Conservation (phyloP, 1,140 invertebrate species). For the Lepidurus apus region DNA sequence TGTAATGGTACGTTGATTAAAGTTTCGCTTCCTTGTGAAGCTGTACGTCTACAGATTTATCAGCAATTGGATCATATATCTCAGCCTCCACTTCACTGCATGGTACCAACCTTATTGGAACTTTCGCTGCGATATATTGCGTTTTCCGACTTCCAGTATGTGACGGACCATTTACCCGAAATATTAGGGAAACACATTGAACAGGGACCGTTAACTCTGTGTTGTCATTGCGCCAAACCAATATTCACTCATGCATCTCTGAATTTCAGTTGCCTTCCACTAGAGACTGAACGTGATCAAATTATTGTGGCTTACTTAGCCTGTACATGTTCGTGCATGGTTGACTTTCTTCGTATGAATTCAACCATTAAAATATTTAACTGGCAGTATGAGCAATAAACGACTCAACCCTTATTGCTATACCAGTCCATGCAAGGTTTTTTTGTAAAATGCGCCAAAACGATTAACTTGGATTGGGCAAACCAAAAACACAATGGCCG, state of each 20-base stretch:
- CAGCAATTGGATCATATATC: slow-evolving; percentile 13
- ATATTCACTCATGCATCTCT: slow-evolving; percentile 12
- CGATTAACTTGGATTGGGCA: too few relatives aligned
- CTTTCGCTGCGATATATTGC: slow-evolving; percentile 12
- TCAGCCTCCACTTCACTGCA: not conserved
- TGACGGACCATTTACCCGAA: not conserved
- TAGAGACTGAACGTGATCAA: not conserved
- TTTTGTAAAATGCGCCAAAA: too few relatives aligned
- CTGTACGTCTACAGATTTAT: not conserved
- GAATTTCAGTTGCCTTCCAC: not conserved
- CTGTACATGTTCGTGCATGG: not conserved
- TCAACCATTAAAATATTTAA: not conserved
- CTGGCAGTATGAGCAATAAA: not conserved
- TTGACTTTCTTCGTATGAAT: slow-evolving; percentile 6
- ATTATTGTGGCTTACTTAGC: slow-evolving; percentile 8
- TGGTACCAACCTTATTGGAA: slow-evolving; percentile 15
- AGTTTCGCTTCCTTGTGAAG: not conserved
- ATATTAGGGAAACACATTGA: slow-evolving; percentile 1
- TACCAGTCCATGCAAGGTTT: not conserved
- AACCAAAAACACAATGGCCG: not conserved
- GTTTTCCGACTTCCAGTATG: slow-evolving; percentile 8
- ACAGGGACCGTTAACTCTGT: slow-evolving; percentile 8
- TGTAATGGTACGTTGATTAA: not conserved
- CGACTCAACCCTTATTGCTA: not conserved
- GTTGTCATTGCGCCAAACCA: slow-evolving; percentile 7